phyloP scores from a whole-genome alignment of 2,888 invertebrate genomes.

The Macropis europaea region DNA sequence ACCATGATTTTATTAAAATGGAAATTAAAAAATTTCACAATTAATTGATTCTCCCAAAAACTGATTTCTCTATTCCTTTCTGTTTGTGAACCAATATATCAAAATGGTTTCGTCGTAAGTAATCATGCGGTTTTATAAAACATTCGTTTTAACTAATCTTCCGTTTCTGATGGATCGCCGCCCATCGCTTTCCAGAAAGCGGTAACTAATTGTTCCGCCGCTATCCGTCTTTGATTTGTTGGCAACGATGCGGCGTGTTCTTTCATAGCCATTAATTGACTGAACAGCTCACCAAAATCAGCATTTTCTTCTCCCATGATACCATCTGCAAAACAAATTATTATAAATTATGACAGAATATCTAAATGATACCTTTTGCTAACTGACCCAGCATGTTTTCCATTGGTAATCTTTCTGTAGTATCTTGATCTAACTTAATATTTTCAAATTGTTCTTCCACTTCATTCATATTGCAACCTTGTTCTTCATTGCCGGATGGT shows the following conservation, averaged over 20 bases:
- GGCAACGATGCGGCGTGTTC: conserved; percentile 84
- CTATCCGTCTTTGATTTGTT: conserved; percentile 84
- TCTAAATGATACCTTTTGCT: conserved; percentile 1
- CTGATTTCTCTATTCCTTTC: neutral
- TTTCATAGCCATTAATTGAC: conserved; percentile 85
- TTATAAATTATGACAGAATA: neutral
- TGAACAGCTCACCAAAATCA: conserved; percentile 85
- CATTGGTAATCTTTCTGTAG: conserved; percentile 69
- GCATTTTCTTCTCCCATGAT: conserved; percentile 76
- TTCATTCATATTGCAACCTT: conserved; percentile 61
- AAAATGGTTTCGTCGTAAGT: neutral
- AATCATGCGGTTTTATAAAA: neutral
- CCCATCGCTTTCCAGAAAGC: conserved; percentile 89
- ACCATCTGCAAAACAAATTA: conserved; percentile 66
- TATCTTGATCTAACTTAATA: conserved; percentile 64
- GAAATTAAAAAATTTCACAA: conserved; percentile 4
- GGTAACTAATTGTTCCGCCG: conserved; percentile 87
- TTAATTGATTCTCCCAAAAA: neutral
- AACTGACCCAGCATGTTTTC: conserved; percentile 73
- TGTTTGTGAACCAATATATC: conserved; percentile 11
- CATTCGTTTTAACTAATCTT: conserved; percentile 71
- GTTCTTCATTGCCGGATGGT: conserved; percentile 34
- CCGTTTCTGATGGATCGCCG: conserved; percentile 86
- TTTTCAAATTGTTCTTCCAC: conserved; percentile 73
- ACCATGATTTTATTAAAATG: neutral